phyloP scores from a whole-genome alignment of 2,888 invertebrate genomes.

The Stenolophus ochropezus region DNA sequence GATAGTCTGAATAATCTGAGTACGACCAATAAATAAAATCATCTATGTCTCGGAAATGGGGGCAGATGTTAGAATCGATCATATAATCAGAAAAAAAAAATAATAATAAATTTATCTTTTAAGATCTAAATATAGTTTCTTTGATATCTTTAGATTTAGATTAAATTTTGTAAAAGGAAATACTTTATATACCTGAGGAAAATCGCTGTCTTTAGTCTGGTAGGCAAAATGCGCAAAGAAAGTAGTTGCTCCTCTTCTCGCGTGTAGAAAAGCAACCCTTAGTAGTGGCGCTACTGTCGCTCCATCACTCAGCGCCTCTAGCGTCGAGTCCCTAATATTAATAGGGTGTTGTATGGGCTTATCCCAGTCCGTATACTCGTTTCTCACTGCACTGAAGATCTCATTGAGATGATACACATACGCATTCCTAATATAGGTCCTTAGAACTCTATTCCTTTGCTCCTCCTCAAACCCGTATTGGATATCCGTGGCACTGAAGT shows the following conservation, averaged over 20 bases:
- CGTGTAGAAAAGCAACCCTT: constrained; percentile 82
- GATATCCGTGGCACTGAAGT: constrained; percentile 84
- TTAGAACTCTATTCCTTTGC: constrained; percentile 83
- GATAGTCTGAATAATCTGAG: no score
- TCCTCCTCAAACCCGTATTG: constrained; percentile 85
- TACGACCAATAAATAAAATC: no score
- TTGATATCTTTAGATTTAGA: no score
- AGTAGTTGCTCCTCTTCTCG: constrained; percentile 81
- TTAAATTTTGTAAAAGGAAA: background rate
- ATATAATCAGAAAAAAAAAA: no score
- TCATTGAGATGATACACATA: constrained; percentile 93
- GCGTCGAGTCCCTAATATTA: constrained; percentile 88
- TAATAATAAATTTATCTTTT: no score
- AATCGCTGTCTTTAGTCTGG: constrained; percentile 84
- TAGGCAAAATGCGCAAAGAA: constrained; percentile 89
- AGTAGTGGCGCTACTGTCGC: constrained; percentile 87
- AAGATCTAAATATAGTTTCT: no score
- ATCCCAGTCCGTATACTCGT: constrained; percentile 95
- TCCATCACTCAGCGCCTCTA: constrained; percentile 91
- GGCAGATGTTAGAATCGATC: no score
- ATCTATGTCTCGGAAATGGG: no score
- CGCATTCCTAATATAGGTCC: constrained; percentile 90
- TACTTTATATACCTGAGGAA: constrained; percentile 77
- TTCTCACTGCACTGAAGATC: constrained; percentile 88
- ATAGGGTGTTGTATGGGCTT: constrained; percentile 88